phyloP scores from a whole-genome alignment of 2,888 invertebrate genomes.

The Mantis religiosa region DNA sequence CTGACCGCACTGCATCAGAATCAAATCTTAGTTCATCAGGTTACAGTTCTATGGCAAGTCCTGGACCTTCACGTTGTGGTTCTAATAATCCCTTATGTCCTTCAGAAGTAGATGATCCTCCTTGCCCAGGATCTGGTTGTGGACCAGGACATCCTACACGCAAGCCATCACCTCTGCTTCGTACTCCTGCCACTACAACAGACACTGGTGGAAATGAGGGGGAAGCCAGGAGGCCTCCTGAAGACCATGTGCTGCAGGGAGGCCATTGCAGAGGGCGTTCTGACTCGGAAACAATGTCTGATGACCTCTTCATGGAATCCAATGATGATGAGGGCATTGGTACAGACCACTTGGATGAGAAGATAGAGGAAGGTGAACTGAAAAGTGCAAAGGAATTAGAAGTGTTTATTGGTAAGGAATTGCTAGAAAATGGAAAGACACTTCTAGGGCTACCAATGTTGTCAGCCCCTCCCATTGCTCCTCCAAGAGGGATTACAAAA shows the following conservation, averaged over 20 bases:
- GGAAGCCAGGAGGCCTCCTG: conserved; percentile 19
- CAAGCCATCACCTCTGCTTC: conserved; percentile 58
- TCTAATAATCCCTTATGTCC: conserved; percentile 76
- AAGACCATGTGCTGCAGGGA: conserved; percentile 28
- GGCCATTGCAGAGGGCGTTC: conserved; percentile 53
- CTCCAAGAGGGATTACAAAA: background rate
- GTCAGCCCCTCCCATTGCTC: background rate
- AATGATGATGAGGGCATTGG: conserved; percentile 77
- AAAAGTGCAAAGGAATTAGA: conserved; percentile 63
- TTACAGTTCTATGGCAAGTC: conserved; percentile 81
- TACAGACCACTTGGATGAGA: conserved; percentile 65
- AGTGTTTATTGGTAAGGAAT: conserved; percentile 36
- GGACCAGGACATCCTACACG: conserved; percentile 39
- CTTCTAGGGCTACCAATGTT: conserved; percentile 20
- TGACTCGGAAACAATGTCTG: conserved; percentile 70
- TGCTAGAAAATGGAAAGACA: conserved; percentile 28
- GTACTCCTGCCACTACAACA: conserved; percentile 50
- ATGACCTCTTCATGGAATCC: conserved; percentile 61
- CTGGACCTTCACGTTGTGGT: conserved; percentile 75
- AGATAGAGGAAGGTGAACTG: conserved; percentile 64
- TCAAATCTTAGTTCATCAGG: conserved; percentile 81
- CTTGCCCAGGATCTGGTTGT: conserved; percentile 47
- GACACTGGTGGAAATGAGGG: background rate
- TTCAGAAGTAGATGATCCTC: conserved; percentile 66
- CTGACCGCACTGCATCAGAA: conserved; percentile 74